Evolutionary conservation across 1,140 invertebrate genomes (phyloP).

Genomic region (Caerostris extrusa): DNA sequence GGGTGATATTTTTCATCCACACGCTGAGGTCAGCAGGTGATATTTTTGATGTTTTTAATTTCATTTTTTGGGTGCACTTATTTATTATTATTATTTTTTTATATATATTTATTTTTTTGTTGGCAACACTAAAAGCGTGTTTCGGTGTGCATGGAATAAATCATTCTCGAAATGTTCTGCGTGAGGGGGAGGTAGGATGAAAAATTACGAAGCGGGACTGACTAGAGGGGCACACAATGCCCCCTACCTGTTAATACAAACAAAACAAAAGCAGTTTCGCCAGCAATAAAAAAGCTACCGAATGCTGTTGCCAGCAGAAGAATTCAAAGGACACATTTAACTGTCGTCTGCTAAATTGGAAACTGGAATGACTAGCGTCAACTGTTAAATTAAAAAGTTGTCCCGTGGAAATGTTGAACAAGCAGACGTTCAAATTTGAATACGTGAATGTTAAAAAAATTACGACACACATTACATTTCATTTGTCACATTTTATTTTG

Average conservation of each 20-base stretch:
- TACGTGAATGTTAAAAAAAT: too few relatives aligned
- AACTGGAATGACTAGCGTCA: too few relatives aligned
- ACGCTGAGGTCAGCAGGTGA: constrained; percentile 26
- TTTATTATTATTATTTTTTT: neutral
- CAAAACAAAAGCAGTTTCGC: neutral
- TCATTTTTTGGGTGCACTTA: constrained; percentile 12
- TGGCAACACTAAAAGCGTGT: neutral
- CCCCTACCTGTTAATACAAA: neutral
- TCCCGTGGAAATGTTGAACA: too few relatives aligned
- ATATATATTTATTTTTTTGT: neutral
- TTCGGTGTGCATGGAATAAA: constrained; percentile 49
- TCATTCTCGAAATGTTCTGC: neutral
- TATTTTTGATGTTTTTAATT: constrained; percentile 9
- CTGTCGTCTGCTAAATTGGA: too few relatives aligned
- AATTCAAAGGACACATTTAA: too few relatives aligned
- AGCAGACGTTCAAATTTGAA: too few relatives aligned
- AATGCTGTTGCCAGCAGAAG: too few relatives aligned
- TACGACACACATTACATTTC: too few relatives aligned
- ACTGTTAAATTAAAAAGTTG: too few relatives aligned
- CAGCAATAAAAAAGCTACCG: neutral
- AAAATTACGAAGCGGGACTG: neutral
- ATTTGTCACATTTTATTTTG: too few relatives aligned
- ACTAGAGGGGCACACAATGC: too few relatives aligned
- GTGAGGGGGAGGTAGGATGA: neutral
- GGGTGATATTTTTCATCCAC: constrained; percentile 38